phyloP scores from a whole-genome alignment of 1,140 invertebrate genomes.

The Hylaeus volcanicus region DNA sequence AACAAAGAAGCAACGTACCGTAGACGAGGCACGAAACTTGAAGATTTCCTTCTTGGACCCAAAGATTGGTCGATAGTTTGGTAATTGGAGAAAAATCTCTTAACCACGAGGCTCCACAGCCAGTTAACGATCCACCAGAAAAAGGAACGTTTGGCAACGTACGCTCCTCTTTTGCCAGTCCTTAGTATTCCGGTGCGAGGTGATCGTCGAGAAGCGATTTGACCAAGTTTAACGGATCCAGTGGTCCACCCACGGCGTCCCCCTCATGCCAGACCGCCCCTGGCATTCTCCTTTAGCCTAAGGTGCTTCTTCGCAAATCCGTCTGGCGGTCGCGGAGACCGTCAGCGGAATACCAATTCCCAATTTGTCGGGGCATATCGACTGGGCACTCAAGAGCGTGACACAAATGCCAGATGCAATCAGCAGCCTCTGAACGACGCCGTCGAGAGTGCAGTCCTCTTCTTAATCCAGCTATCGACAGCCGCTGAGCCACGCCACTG shows the following conservation, averaged over 20 bases:
- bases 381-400: constrained; percentile 79
- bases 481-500: constrained; percentile 15
- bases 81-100: background rate
- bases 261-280: background rate
- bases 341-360: constrained; percentile 78
- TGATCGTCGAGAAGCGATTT: constrained; percentile 76
- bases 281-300: constrained; percentile 28
- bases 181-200: constrained; percentile 69
- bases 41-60: no score
- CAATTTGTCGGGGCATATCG: constrained; percentile 80
- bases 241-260: constrained; percentile 42
- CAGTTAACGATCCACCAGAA: constrained; percentile 29
- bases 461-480: constrained; percentile 68
- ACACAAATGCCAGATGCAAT: constrained; percentile 82
- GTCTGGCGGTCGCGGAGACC: constrained; percentile 73
- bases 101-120: background rate
- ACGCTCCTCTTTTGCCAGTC: constrained; percentile 29
- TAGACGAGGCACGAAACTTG: no score
- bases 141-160: constrained; percentile 25
- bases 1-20: no score
- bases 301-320: constrained; percentile 78
- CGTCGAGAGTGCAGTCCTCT: constrained; percentile 71
- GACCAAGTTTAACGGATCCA: constrained; percentile 75
- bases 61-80: no score
- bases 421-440: constrained; percentile 68